Conservation (phyloP, 2,797 vertebrate genomes). For the Cossypha dichroa region DNA sequence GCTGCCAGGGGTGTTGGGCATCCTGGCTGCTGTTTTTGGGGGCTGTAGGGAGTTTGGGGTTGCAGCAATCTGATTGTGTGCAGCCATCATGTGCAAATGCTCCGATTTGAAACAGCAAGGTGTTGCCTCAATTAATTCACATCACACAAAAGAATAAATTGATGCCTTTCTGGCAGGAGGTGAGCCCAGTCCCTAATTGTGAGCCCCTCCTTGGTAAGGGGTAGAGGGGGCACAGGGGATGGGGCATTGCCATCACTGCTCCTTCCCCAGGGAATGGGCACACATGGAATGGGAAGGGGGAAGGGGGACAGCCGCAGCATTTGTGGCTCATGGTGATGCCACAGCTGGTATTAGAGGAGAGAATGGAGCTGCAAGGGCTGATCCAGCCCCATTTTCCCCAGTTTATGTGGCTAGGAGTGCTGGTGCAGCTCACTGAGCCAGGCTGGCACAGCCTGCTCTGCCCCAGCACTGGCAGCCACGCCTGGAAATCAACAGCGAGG, state of each 20-base stretch:
- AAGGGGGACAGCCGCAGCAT: background rate
- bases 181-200: accelerated
- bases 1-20: accelerated
- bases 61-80: accelerated
- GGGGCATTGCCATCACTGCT: background rate
- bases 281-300: accelerated
- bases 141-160: background rate
- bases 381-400: accelerated
- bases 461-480: background rate
- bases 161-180: background rate
- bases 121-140: background rate
- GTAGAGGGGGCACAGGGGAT: accelerated
- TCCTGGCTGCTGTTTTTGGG: background rate
- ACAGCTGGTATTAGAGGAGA: background rate
- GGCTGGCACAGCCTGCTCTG: background rate
- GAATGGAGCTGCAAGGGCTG: background rate
- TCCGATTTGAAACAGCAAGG: background rate
- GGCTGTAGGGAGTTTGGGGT: too few species aligned
- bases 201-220: accelerated
- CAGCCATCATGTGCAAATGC: background rate
- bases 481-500: background rate
- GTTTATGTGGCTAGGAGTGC: accelerated
- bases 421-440: background rate
- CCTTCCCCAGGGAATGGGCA: background rate
- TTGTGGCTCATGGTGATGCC: accelerated